phyloP scores from a whole-genome alignment of 1,140 invertebrate genomes.

The Neomicropteryx cornuta region DNA sequence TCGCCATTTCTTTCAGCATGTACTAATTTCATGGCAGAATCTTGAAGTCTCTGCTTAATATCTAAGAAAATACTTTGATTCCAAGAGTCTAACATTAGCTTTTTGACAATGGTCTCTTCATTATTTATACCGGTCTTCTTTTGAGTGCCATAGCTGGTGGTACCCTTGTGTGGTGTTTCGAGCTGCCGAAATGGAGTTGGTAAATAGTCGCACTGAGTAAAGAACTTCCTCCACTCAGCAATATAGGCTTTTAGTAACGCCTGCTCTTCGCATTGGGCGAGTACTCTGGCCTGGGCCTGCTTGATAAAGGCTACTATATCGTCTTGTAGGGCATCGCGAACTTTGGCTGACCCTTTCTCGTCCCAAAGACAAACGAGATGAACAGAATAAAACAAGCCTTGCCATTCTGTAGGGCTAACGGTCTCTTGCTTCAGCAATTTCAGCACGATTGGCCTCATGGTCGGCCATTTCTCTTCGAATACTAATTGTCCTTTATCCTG shows the following conservation, averaged over 20 bases:
- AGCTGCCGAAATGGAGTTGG: constrained; percentile 92
- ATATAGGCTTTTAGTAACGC: constrained; percentile 93
- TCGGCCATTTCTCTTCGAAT: constrained; percentile 94
- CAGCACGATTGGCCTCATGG: constrained; percentile 84
- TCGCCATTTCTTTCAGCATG: constrained; percentile 94
- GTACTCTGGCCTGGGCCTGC: constrained; percentile 80
- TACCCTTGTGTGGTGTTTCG: constrained; percentile 62
- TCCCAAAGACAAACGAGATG: constrained; percentile 94
- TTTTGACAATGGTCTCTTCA: constrained; percentile 83
- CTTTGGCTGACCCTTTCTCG: constrained; percentile 83
- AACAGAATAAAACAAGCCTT: constrained; percentile 92
- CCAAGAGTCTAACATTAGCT: constrained; percentile 97
- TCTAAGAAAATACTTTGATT: constrained; percentile 95
- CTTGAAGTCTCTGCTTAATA: constrained; percentile 88
- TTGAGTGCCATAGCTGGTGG: constrained; percentile 35
- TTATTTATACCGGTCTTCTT: constrained; percentile 65
- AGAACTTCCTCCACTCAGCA: constrained; percentile 94
- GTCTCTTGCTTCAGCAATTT: constrained; percentile 88
- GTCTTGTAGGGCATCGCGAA: constrained; percentile 79
- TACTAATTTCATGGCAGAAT: constrained; percentile 95
- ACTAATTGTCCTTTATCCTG: constrained; percentile 54
- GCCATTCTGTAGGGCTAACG: constrained; percentile 92
- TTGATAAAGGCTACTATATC: constrained; percentile 93
- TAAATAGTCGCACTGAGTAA: constrained; percentile 93
- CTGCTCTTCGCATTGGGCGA: constrained; percentile 87